These are phyloP conservation scores for Boloria euphrosyne DNA, from an alignment of 2,888 invertebrate species.

Conservation along the genomic window DNA sequence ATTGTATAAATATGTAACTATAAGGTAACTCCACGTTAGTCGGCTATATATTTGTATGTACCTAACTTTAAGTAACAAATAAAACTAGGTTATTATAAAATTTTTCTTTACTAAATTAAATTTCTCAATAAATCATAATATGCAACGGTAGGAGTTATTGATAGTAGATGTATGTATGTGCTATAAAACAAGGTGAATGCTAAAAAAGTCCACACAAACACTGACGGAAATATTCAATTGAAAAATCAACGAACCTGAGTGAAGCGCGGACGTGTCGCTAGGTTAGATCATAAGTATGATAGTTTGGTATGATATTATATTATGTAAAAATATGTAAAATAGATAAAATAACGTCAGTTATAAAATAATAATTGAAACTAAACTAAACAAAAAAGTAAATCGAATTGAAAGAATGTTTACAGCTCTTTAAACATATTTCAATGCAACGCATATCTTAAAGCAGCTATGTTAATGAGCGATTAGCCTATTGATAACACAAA, in stretches of 20 bases:
- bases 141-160: too few relatives aligned
- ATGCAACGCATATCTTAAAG: conserved; percentile 10
- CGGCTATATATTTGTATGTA: too few relatives aligned
- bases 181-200: conserved; percentile 2
- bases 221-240: conserved; percentile 12
- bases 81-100: too few relatives aligned
- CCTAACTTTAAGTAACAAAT: too few relatives aligned
- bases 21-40: too few relatives aligned
- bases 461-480: conserved; percentile 18
- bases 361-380: background rate
- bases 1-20: background rate
- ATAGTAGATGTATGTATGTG: background rate
- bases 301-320: background rate
- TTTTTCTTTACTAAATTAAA: too few relatives aligned
- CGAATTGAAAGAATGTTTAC: background rate
- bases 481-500: conserved; percentile 38
- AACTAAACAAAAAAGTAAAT: background rate
- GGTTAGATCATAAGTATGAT: background rate
- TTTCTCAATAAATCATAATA: too few relatives aligned
- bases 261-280: background rate
- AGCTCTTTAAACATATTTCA: background rate
- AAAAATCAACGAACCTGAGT: conserved; percentile 11
- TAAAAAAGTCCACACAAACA: conserved; percentile 2
- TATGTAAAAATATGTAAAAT: background rate
- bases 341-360: background rate